Evolutionary conservation across 2,888 invertebrate species (phyloP).

Genomic region (Clostera curtula): DNA sequence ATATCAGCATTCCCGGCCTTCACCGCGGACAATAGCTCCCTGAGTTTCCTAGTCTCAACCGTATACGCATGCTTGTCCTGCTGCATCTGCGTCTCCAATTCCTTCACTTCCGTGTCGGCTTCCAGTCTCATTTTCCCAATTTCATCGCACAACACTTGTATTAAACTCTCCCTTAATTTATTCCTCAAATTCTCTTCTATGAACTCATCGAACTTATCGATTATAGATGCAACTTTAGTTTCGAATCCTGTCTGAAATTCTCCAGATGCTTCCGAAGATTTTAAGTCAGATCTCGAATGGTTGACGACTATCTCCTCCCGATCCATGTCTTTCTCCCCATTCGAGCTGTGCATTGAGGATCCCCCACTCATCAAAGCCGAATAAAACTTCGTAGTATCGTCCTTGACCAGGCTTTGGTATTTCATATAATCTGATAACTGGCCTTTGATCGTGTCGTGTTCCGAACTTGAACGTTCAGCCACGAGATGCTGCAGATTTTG

Average conservation of each 20-base stretch:
- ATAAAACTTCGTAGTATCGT: conserved; percentile 61
- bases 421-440: conserved; percentile 65
- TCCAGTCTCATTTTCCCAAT: conserved; percentile 62
- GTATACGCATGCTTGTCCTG: conserved; percentile 74
- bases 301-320: conserved; percentile 63
- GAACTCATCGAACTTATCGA: conserved; percentile 48
- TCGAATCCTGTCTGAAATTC: conserved; percentile 59
- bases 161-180: conserved; percentile 70
- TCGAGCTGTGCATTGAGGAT: conserved; percentile 54
- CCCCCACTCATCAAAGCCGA: conserved; percentile 59
- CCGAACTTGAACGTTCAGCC: conserved; percentile 44
- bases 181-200: conserved; percentile 60
- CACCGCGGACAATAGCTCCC: conserved; percentile 71
- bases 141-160: conserved; percentile 72
- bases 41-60: conserved; percentile 67
- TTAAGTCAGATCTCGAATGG: conserved; percentile 57
- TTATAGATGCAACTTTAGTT: conserved; percentile 40
- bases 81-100: conserved; percentile 62
- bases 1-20: conserved; percentile 76
- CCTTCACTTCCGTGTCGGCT: conserved; percentile 51
- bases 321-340: conserved; percentile 66
- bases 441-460: conserved; percentile 54
- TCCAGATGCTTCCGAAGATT: conserved; percentile 48
- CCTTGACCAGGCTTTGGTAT: conserved; percentile 58
- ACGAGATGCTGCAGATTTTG: conserved; percentile 58